Evolutionary conservation across 2,888 invertebrate genomes (phyloP).

Genomic region (Nebria brevicollis): DNA sequence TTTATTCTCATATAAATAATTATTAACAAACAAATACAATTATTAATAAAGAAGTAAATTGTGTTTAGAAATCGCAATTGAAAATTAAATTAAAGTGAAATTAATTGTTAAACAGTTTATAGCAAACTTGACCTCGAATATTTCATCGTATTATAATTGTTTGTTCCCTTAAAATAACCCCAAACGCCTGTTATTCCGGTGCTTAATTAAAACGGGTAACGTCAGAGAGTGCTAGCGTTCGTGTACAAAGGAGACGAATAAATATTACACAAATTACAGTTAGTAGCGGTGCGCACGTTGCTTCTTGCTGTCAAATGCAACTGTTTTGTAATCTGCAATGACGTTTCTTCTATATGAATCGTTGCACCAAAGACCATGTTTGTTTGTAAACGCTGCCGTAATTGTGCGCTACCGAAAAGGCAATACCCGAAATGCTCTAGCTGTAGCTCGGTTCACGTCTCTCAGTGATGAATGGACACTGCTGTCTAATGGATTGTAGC

Average conservation of each 20-base stretch:
- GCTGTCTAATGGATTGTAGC: not conserved
- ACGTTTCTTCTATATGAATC: conserved; percentile 25
- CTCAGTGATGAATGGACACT: not conserved
- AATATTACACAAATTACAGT: not conserved
- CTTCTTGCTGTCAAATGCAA: conserved; percentile 40
- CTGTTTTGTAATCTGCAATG: conserved; percentile 40
- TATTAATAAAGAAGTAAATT: not conserved
- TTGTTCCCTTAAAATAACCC: not conserved
- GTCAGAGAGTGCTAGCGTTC: not conserved
- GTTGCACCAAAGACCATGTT: not conserved
- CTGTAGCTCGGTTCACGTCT: not conserved
- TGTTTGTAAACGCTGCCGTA: not conserved
- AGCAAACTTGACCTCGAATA: not conserved
- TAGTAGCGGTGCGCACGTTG: not conserved
- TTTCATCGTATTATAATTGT: not conserved
- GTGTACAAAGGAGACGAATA: not conserved
- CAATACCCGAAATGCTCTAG: not conserved
- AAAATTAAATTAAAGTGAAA: not conserved
- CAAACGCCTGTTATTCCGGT: not conserved
- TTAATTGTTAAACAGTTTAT: not conserved
- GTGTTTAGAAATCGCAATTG: not conserved
- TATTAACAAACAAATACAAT: too few species aligned
- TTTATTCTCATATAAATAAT: too few species aligned
- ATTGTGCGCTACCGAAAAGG: not conserved
- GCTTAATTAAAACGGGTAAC: not conserved